Percentiles rank a stretch among this genome's conserved stretches.
Conservation (phyloP, 2,888 invertebrate species). For the Drosophila nigricruria region DNA sequence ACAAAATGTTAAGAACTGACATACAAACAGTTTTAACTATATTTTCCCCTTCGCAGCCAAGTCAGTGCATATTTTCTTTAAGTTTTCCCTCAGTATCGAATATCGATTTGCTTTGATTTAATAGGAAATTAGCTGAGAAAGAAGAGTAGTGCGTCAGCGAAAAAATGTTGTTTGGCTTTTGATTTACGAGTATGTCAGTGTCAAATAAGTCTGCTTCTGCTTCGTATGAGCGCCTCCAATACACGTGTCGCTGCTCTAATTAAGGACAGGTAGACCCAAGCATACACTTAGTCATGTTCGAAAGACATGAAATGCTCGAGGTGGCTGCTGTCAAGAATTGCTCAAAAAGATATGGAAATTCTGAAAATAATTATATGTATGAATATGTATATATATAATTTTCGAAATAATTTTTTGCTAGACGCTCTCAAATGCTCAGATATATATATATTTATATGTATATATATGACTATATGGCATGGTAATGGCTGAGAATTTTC, state of each 20-base stretch:
- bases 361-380: slow-evolving; percentile 46
- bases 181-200: slow-evolving; percentile 50
- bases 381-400: slow-evolving; percentile 5
- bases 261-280: slow-evolving; percentile 47
- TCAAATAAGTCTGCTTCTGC: slow-evolving; percentile 29
- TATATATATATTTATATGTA: background rate
- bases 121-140: background rate
- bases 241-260: slow-evolving; percentile 52
- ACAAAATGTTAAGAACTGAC: background rate
- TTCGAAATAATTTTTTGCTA: slow-evolving; percentile 54
- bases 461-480: slow-evolving; percentile 7
- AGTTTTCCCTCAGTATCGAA: background rate
- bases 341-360: slow-evolving; percentile 70
- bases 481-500: slow-evolving; percentile 45
- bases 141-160: slow-evolving; percentile 45
- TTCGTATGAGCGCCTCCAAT: background rate
- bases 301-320: slow-evolving; percentile 25
- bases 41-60: background rate
- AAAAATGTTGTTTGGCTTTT: slow-evolving; percentile 31
- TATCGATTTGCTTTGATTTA: slow-evolving; percentile 2
- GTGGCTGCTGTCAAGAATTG: slow-evolving; percentile 45
- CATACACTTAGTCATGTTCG: slow-evolving; percentile 60
- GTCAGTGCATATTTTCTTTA: background rate
- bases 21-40: background rate
- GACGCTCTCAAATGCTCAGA: slow-evolving; percentile 68